Conservation (phyloP, 2,113 vertebrate species). For the Amphiprion percula region DNA sequence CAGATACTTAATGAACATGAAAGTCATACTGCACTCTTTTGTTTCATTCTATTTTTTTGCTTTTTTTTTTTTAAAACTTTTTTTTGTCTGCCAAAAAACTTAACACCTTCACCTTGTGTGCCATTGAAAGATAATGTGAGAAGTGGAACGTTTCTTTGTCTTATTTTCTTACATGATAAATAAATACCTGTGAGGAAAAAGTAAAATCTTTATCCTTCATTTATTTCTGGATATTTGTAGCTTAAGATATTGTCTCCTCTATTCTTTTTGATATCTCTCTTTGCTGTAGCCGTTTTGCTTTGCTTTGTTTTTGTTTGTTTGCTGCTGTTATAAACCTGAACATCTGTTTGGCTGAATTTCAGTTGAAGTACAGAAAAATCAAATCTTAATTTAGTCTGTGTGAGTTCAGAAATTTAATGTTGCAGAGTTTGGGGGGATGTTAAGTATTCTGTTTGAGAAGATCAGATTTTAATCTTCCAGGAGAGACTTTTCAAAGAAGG, state of each 20-base stretch:
- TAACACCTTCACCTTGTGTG: conserved; percentile 85
- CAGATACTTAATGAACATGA: conserved; percentile 51
- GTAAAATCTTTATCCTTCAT: conserved; percentile 18
- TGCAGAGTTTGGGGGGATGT: not conserved
- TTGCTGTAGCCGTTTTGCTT: not conserved
- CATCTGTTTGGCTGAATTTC: not conserved
- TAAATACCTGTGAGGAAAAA: conserved; percentile 78
- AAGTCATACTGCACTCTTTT: conserved; percentile 60
- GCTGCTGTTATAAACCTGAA: not conserved
- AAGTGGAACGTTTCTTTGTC: conserved; percentile 82
- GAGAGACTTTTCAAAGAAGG: conserved; percentile 39
- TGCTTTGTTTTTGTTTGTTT: too few species aligned
- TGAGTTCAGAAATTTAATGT: conserved; percentile 1
- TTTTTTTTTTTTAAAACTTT: conserved; percentile 17
- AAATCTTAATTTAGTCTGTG: too few species aligned
- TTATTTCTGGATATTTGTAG: not conserved
- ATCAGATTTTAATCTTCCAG: conserved; percentile 52
- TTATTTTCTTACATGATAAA: conserved; percentile 87
- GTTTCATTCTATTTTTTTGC: conserved; percentile 22
- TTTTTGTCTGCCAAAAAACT: conserved; percentile 76
- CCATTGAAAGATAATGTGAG: conserved; percentile 82
- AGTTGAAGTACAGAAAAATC: not conserved
- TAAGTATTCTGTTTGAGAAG: conserved; percentile 54
- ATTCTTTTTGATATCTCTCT: not conserved
- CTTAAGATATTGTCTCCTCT: not conserved